phyloP scores from a whole-genome alignment of 1,140 invertebrate genomes.

The Triops cancriformis region DNA sequence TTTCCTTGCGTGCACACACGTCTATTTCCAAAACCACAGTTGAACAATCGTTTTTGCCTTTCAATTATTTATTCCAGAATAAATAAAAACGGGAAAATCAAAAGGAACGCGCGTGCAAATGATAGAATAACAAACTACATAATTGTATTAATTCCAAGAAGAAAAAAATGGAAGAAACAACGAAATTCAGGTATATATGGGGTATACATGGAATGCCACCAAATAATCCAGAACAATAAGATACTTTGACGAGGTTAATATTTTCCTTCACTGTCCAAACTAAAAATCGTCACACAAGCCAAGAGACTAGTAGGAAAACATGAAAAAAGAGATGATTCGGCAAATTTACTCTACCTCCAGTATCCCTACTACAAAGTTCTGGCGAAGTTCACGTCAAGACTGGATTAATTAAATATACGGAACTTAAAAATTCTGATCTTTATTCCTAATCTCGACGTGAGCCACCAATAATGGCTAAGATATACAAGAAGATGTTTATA shows the following conservation, averaged over 20 bases:
- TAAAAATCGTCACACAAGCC: neutral
- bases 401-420: neutral
- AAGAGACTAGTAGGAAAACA: neutral
- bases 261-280: neutral
- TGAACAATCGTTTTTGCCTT: too few species aligned
- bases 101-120: too few species aligned
- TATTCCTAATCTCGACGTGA: constrained; percentile 11
- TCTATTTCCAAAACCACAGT: too few species aligned
- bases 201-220: neutral
- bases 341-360: neutral
- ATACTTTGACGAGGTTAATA: neutral
- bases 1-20: too few species aligned
- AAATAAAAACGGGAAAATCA: too few species aligned
- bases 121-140: too few species aligned
- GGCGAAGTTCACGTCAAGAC: too few species aligned
- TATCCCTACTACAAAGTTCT: neutral
- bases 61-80: too few species aligned
- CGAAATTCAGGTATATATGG: too few species aligned
- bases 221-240: neutral
- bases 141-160: too few species aligned
- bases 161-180: too few species aligned
- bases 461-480: constrained; percentile 43
- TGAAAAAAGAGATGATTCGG: neutral
- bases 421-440: too few species aligned
- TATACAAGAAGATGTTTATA: constrained; percentile 73